These are phyloP conservation scores for Drosophila obscura DNA, from an alignment of 1,140 invertebrate genomes.

Conservation along the genomic window DNA sequence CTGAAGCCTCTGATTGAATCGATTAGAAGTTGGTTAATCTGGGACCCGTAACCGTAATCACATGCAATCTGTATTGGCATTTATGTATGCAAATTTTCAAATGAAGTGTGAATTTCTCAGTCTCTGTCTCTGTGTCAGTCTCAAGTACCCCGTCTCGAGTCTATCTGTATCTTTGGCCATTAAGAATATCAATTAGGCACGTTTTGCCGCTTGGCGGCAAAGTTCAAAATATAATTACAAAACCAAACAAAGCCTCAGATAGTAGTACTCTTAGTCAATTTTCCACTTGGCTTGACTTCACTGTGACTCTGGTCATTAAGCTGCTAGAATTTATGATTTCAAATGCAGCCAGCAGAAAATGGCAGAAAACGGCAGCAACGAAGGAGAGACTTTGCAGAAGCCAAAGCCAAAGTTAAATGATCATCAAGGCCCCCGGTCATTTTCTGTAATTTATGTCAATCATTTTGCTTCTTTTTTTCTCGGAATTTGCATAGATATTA, in stretches of 20 bases:
- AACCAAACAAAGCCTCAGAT: slow-evolving; percentile 37
- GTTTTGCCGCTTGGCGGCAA: slow-evolving; percentile 60
- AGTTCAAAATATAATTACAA: slow-evolving; percentile 61
- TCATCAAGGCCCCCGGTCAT: slow-evolving; percentile 43
- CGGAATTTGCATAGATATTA: slow-evolving; percentile 40
- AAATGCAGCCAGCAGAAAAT: slow-evolving; percentile 23
- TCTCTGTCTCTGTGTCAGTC: slow-evolving; percentile 2
- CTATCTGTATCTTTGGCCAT: slow-evolving; percentile 44
- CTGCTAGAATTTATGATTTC: slow-evolving; percentile 56
- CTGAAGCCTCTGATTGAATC: slow-evolving; percentile 7
- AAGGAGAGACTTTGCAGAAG: slow-evolving; percentile 45
- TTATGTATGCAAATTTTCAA: slow-evolving; percentile 68
- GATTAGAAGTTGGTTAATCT: slow-evolving; percentile 65
- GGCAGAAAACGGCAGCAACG: slow-evolving; percentile 7
- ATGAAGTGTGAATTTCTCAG: slow-evolving; percentile 71
- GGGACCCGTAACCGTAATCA: slow-evolving; percentile 37
- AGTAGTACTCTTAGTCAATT: slow-evolving; percentile 48
- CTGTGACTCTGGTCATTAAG: slow-evolving; percentile 51
- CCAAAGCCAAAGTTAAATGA: slow-evolving; percentile 26
- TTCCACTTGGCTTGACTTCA: slow-evolving; percentile 53
- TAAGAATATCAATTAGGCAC: slow-evolving; percentile 66
- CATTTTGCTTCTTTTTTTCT: slow-evolving; percentile 56
- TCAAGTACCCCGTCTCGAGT: too few species aligned
- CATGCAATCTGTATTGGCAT: slow-evolving; percentile 56
- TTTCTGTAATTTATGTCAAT: slow-evolving; percentile 70